Conservation (phyloP, 1,140 invertebrate genomes). For the Sitophilus oryzae region DNA sequence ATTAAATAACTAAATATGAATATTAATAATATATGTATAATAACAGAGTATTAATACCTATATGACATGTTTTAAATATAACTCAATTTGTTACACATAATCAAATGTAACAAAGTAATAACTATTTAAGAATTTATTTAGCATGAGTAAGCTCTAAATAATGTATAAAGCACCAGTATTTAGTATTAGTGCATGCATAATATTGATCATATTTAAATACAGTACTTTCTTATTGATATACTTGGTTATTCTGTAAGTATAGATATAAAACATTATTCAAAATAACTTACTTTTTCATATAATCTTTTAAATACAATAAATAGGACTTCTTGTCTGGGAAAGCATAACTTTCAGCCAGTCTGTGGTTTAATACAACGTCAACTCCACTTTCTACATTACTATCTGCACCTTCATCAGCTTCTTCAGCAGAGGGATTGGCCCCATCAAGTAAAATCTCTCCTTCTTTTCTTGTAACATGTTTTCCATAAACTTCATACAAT, state of each 20-base stretch:
- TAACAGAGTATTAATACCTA: too few relatives aligned
- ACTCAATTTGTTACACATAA: constrained; percentile 19
- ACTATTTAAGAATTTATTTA: constrained; percentile 29
- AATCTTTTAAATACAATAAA: constrained; percentile 89
- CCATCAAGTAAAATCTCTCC: constrained; percentile 80
- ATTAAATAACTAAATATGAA: too few relatives aligned
- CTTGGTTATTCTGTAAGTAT: background rate
- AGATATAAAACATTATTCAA: background rate
- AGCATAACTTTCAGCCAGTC: constrained; percentile 78
- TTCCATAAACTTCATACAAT: constrained; percentile 92
- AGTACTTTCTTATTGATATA: background rate
- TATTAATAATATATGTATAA: too few relatives aligned
- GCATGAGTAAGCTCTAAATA: constrained; percentile 39
- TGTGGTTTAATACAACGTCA: constrained; percentile 89
- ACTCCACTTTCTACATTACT: constrained; percentile 70
- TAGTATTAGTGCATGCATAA: constrained; percentile 42
- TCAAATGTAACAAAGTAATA: constrained; percentile 21
- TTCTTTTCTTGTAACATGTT: constrained; percentile 65
- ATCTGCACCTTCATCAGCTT: constrained; percentile 80
- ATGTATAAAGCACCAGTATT: constrained; percentile 21
- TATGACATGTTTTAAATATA: constrained; percentile 15
- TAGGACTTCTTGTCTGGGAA: constrained; percentile 86
- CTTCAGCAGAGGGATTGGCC: constrained; percentile 89
- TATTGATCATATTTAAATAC: background rate
- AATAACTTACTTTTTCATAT: constrained; percentile 86